A percentile compares a stretch with the other conserved stretches of the same genome.
These are phyloP conservation scores for Brachyistius frenatus DNA, from an alignment of 2,113 vertebrate species.

Conservation along the genomic window DNA sequence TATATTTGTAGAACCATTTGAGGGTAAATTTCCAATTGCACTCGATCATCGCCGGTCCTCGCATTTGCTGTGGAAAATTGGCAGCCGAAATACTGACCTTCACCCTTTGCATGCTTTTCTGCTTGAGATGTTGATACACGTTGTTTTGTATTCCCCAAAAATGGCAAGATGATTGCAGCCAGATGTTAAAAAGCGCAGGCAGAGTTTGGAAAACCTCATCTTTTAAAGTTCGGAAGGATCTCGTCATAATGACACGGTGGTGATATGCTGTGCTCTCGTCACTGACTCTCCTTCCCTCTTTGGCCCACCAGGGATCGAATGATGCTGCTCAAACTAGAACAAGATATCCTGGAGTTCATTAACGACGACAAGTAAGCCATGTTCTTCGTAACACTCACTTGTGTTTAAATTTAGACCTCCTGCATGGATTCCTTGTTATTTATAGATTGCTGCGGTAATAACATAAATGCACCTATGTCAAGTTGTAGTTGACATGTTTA, in stretches of 20 bases:
- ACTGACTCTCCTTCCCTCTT: constrained; percentile 38
- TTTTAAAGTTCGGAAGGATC: background rate
- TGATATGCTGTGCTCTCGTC: constrained; percentile 12
- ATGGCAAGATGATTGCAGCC: background rate
- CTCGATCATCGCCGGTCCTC: background rate
- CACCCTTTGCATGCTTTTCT: background rate
- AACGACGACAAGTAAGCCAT: constrained; percentile 95
- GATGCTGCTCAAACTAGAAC: constrained; percentile 99
- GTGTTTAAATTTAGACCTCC: constrained; percentile 54
- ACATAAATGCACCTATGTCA: constrained; percentile 29
- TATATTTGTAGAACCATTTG: background rate
- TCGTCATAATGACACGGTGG: background rate
- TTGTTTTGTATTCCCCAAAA: background rate
- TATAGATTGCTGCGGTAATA: constrained; percentile 49
- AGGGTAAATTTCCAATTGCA: background rate
- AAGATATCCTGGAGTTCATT: constrained; percentile 99
- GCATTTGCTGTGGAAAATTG: background rate
- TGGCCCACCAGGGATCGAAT: constrained; percentile 92
- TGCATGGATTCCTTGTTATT: constrained; percentile 36
- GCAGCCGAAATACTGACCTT: background rate
- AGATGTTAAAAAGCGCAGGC: background rate
- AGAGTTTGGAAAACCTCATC: background rate
- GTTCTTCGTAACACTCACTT: constrained; percentile 49
- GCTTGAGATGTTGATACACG: background rate
- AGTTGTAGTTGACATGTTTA: constrained; percentile 27